Percentiles rank a stretch among this genome's conserved stretches.
These are phyloP conservation scores for Entomyzon cyanotis DNA, from an alignment of 2,113 vertebrate species.

Conservation along the genomic window DNA sequence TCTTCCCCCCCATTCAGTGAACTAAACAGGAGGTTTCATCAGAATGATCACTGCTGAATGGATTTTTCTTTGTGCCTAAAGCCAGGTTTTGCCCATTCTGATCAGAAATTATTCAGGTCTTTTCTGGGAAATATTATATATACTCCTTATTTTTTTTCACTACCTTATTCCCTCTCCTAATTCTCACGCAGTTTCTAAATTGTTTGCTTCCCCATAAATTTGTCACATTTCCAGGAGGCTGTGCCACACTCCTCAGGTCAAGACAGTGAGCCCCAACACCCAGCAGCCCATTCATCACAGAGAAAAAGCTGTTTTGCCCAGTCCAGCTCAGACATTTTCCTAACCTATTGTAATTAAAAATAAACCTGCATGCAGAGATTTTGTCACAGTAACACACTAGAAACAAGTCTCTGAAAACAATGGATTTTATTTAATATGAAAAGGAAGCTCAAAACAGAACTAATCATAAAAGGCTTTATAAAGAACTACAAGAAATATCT, in stretches of 20 bases:
- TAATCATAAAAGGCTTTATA: not conserved
- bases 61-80: not conserved
- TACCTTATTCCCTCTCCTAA: not conserved
- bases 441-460: not conserved
- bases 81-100: not conserved
- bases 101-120: not conserved
- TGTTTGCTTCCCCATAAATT: not conserved
- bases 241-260: not conserved
- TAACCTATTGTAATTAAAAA: not conserved
- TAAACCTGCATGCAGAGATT: not conserved
- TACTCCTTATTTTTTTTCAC: not conserved
- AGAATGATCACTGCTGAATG: not conserved
- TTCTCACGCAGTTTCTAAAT: not conserved
- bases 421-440: not conserved
- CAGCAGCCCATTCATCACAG: not conserved
- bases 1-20: not conserved
- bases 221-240: not conserved
- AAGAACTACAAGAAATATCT: not conserved
- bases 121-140: not conserved
- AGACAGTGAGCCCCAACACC: not conserved
- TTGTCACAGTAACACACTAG: not conserved
- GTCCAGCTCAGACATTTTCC: not conserved
- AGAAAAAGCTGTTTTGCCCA: not conserved
- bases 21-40: not conserved
- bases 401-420: not conserved